Evolutionary conservation across 2,888 invertebrate species (phyloP).

Genomic region (Drosophila flavopinicola): DNA sequence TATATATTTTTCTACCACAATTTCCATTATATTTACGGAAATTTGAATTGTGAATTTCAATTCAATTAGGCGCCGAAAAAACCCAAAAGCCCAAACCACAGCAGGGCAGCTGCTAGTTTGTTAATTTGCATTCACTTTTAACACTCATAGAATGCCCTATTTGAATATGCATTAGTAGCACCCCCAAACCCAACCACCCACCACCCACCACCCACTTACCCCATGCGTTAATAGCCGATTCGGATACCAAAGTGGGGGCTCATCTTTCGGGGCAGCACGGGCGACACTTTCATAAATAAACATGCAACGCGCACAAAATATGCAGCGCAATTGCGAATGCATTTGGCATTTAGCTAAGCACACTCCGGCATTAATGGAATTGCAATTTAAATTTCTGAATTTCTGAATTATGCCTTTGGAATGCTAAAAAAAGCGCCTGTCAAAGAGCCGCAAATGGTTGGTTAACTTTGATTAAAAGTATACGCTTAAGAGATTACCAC

Average conservation of each 20-base stretch:
- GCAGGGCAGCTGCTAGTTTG: conserved; percentile 34
- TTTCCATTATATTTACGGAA: conserved; percentile 8
- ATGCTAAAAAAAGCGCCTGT: conserved; percentile 46
- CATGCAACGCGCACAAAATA: conserved; percentile 65
- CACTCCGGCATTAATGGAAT: conserved; percentile 59
- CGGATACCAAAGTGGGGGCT: conserved; percentile 41
- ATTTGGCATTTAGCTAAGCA: conserved; percentile 60
- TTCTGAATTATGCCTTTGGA: conserved; percentile 63
- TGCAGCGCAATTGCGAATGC: conserved; percentile 55
- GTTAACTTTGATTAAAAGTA: conserved; percentile 7
- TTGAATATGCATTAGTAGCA: conserved; percentile 54
- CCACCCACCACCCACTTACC: background rate
- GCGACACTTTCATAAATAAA: conserved; percentile 77
- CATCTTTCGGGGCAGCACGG: conserved; percentile 30
- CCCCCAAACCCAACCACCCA: too few species aligned
- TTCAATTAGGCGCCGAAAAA: conserved; percentile 48
- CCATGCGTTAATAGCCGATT: conserved; percentile 38
- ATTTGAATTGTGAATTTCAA: conserved; percentile 22
- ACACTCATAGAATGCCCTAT: conserved; percentile 46
- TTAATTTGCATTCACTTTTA: conserved; percentile 73
- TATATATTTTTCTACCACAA: conserved; percentile 7
- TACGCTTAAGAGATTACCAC: background rate
- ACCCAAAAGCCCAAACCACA: background rate
- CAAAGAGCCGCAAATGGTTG: conserved; percentile 9
- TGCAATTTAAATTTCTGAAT: conserved; percentile 77